Base-by-base conservation (phyloP, 2,888 invertebrate genomes). In the Cremastobaeus sp. region DNA sequence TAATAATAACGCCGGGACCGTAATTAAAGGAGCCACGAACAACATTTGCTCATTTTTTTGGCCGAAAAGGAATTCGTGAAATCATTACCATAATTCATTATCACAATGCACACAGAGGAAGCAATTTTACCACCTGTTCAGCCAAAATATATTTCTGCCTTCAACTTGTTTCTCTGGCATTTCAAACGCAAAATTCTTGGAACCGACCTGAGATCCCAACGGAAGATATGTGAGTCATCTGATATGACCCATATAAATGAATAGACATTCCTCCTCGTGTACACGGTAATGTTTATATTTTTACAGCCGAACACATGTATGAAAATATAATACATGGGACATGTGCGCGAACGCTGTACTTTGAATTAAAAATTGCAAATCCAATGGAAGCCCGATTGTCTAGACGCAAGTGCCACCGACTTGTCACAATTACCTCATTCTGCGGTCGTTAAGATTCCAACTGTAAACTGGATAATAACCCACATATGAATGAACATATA, bases 181-280 rank as follows among this genome's bases (percentile, higher is more conserved):
- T 45, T 59, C 3, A 43, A 34, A 35, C 45, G 45, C 15, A 21
- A 50, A 62, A 62, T 50, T 62, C 62, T 20, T 28, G 18, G 50
- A 50, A 62, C 37, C 25, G 20, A 60, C 45, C 47, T 43, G 37
- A 60, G 60, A 60, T 60, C 14, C 41, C 50, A 30, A 1, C 11
- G 14, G n/a, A 28, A 39, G 62, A 62, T 62, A 62, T 25, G 8
- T 32, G 32, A 50, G 62, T 50, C 62, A 62, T 62, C 62, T 21
- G 41, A 62, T 62, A 50, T 32, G 50, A 62, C 37, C 50, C 50
- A 62, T 47, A 55, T 55, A 60, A n/a, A n/a, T n/a, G n/a, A n/a
- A n/a, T n/a, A n/a, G n/a, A n/a, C n/a, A n/a, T n/a, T n/a, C n/a
- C n/a, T n/a, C n/a, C n/a, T n/a, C n/a, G n/a, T n/a, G n/a, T n/a